Evolutionary conservation across 1,140 invertebrate species (phyloP), one percentile per base, ranked within the genome.

Genomic region (Bradysia coprophila): DNA sequence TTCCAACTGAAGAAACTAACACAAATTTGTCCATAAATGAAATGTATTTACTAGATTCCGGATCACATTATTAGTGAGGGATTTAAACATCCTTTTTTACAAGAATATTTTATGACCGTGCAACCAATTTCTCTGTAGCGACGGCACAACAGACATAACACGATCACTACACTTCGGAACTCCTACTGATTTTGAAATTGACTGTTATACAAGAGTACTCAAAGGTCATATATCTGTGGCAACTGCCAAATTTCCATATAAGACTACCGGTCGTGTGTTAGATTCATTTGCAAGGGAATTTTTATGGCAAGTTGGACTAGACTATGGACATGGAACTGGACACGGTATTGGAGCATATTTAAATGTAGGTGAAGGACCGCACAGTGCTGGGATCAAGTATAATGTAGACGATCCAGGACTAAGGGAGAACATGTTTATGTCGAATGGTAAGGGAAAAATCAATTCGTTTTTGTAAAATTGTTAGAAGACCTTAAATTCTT

Each of bases 291-390:
- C 93, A 0, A 68, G 94, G 13, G 76, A 79, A 47, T 65, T 70
- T 9, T 66, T 98, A 0, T 98, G 95, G 94, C 75, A 86, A 46
- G 74, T 81, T n/a, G 96, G 95, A 0, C 59, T 96, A 32, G 89
- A 98, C 66, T 98, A 97, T 64, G 71, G 73, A 1, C 96, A 99
- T 63, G 94, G 94, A 16, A 98, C 95, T 19, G 91, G 94, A 0
- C 95, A 98, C 62, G 94, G 95, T 9, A 83, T 98, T 46, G 95
- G 95, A 3, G 73, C 84, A 38, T 97, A 84, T 64, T 69, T 98
- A 16, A 94, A 95, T 67, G 94, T 99, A 9, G 95, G 98, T 63
- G 94, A 98, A 68, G 86, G 79, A 2, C 86, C 87, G 6, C 79
- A 81, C 48, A 81, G 81, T 32, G 81, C 94, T 36, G 77, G 77